Evolutionary conservation across 2,888 invertebrate species (phyloP).

Genomic region (Fabriciana adippe): DNA sequence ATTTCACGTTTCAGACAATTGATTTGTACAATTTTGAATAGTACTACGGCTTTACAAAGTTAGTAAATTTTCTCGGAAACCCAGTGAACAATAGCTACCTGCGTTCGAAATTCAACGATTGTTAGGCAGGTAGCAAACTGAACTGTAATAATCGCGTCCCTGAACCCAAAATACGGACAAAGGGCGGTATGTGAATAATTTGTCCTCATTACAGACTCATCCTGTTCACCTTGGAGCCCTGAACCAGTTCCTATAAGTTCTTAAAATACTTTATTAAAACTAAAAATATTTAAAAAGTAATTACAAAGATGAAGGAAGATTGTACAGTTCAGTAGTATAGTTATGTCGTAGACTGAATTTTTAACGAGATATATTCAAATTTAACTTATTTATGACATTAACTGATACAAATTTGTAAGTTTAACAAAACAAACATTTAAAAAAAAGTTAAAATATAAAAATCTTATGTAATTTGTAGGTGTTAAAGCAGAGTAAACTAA

Average conservation of each 20-base stretch:
- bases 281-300: background rate
- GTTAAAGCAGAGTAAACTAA: constrained; percentile 2
- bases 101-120: constrained; percentile 36
- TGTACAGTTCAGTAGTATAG: too few species aligned
- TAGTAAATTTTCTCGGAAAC: constrained; percentile 28
- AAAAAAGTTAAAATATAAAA: background rate
- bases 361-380: too few species aligned
- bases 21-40: background rate
- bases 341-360: too few species aligned
- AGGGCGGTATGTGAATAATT: constrained; percentile 75
- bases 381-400: too few species aligned
- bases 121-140: constrained; percentile 34
- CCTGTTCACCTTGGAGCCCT: constrained; percentile 70
- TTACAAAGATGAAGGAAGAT: background rate
- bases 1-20: background rate
- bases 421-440: too few species aligned
- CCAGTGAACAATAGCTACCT: constrained; percentile 37
- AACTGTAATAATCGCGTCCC: constrained; percentile 52
- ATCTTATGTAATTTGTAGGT: background rate
- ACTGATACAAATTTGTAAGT: too few species aligned
- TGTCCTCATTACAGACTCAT: constrained; percentile 67
- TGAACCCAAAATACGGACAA: constrained; percentile 71
- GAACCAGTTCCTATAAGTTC: constrained; percentile 68
- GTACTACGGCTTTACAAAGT: background rate
- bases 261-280: constrained; percentile 37